These are phyloP conservation scores for Corythornis cristatus DNA, from an alignment of 2,113 vertebrate genomes.

Conservation along the genomic window DNA sequence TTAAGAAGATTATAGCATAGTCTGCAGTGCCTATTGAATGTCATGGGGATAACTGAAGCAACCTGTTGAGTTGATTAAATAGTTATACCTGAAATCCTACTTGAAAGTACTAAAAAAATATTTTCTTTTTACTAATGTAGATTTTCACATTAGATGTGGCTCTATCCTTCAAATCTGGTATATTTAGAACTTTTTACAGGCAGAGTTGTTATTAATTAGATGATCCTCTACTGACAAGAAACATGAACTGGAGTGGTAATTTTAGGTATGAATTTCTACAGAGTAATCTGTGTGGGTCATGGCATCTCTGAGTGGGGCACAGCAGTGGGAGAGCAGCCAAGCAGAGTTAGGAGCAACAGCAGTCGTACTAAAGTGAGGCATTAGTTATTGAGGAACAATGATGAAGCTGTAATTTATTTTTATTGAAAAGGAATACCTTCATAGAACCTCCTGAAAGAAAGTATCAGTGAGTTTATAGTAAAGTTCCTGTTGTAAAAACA, in stretches of 20 bases:
- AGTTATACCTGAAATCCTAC: background rate
- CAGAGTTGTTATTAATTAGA: background rate
- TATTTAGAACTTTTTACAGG: background rate
- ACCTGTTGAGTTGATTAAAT: background rate
- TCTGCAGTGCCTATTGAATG: background rate
- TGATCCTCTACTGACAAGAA: background rate
- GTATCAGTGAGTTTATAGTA: background rate
- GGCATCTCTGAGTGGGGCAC: background rate
- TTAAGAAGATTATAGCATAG: background rate
- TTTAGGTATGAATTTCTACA: background rate
- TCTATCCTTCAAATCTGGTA: background rate
- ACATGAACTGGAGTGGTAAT: background rate
- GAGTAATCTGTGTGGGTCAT: too few species aligned
- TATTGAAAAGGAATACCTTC: background rate
- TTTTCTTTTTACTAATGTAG: background rate
- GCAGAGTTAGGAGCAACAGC: background rate
- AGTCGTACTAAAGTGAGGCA: background rate
- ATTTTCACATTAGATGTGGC: background rate
- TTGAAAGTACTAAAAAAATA: background rate
- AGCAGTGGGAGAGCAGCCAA: background rate
- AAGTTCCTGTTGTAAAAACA: background rate
- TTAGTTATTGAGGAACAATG: accelerated
- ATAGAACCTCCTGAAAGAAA: background rate
- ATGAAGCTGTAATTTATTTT: background rate
- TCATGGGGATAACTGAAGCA: background rate